These are phyloP conservation scores for Drosophila lutescens DNA, from an alignment of 2,888 invertebrate genomes.

Conservation along the genomic window DNA sequence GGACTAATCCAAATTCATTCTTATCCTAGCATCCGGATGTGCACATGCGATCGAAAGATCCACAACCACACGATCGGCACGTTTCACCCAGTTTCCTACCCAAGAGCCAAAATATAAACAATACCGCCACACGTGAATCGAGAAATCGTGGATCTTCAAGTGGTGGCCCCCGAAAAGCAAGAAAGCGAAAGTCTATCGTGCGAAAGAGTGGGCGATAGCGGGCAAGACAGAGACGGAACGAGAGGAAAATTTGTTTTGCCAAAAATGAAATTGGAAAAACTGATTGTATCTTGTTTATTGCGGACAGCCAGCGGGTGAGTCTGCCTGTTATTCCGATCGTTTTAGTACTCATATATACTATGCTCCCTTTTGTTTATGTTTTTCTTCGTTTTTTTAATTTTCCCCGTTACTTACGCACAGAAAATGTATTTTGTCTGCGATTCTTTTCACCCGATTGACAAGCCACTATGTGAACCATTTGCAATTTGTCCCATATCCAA, in stretches of 20 bases:
- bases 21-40: background rate
- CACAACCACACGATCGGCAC: constrained; percentile 13
- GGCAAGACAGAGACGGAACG: background rate
- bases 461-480: background rate
- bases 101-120: constrained; percentile 31
- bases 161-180: constrained; percentile 11
- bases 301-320: constrained; percentile 25
- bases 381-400: background rate
- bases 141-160: constrained; percentile 6
- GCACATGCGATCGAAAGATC: constrained; percentile 3
- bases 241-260: constrained; percentile 20
- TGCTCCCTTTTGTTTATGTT: constrained; percentile 28
- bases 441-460: background rate
- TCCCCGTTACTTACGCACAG: constrained; percentile 8
- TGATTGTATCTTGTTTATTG: constrained; percentile 44
- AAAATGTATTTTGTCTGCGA: constrained; percentile 9
- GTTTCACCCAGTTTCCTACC: constrained; percentile 30
- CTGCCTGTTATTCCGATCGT: constrained; percentile 24
- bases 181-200: constrained; percentile 16
- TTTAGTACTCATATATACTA: constrained; percentile 11
- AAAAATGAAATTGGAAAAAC: constrained; percentile 25
- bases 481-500: background rate
- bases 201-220: background rate
- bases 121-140: constrained; percentile 23
- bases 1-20: background rate